Evolutionary conservation across 2,797 vertebrate genomes (phyloP), one percentile per base, ranked within the genome.

Genomic region (Rhabdophis nuchalis): DNA sequence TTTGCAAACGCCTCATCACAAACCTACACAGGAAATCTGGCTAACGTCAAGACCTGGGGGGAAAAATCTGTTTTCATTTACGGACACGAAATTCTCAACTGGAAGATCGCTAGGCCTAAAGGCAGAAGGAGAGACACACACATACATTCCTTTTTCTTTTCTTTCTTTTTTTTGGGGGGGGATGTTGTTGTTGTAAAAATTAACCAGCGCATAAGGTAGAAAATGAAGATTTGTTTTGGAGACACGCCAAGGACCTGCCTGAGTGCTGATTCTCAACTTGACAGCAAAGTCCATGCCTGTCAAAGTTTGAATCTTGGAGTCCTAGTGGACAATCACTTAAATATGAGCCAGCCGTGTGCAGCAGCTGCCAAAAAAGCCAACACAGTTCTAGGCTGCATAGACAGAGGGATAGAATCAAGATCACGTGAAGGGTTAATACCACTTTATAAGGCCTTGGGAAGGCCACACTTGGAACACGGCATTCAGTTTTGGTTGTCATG

Each of bases 1-100:
- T 36, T 93, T 88, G 90, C 89, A 93, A 93, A 93, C 91, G 90
- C 68, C 87, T 61, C 92, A 86, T 72, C 95, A 91, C 60, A 61
- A 64, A 52, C n/a, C 57, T 85, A 90, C 57, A 88, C 85, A 56
- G 95, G 92, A 95, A 95, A 89, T 95, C 96, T 90, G 92, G 93
- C 88, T 36, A 85, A 4, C 64, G 92, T 95, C 91, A 0, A 0
- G 86, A 91, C 94, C 94, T 93, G 94, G 94, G 5, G 1, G 1
- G 10, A 11, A 95, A 96, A 96, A 96, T 96, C 96, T 97, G 96
- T 96, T 97, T 96, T 93, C 95, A 96, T 96, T 97, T 97, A 96
- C 36, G 93, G 96, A 95, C 91, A 91, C 90, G 87, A 1, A 54
- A 94, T 94, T 95, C 77, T 93, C 95, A 90, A 93, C 92, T 16